phyloP scores from a whole-genome alignment of 2,113 vertebrate genomes.

The Acanthisitta chloris region DNA sequence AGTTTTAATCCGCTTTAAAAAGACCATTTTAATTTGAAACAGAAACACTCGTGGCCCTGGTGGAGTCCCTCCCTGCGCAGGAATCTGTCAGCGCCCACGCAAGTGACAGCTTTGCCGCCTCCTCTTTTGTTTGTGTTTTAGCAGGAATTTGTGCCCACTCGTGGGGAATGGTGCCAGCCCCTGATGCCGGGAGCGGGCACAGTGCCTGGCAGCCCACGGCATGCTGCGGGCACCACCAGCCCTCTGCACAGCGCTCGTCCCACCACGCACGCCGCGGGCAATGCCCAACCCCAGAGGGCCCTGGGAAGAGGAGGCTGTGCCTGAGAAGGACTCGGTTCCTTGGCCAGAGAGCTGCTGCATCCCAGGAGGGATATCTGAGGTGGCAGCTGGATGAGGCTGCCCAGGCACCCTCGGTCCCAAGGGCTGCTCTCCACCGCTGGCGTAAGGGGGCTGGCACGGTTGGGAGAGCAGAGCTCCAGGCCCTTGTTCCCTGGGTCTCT shows the following conservation, averaged over 20 bases:
- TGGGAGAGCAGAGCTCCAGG: neutral
- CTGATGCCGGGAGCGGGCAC: neutral
- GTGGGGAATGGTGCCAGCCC: neutral
- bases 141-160: neutral
- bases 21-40: slow-evolving; percentile 18
- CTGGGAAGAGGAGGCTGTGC: neutral
- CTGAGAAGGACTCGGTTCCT: accelerated
- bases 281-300: accelerated
- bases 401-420: accelerated
- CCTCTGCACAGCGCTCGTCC: neutral
- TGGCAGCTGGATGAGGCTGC: neutral
- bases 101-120: neutral
- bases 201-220: neutral
- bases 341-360: neutral
- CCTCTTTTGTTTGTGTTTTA: slow-evolving; percentile 31
- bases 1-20: slow-evolving; percentile 34
- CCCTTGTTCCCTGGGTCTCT: too few species aligned
- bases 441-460: neutral
- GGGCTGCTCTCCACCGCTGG: neutral
- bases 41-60: neutral
- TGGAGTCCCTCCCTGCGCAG: neutral
- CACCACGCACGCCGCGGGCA: accelerated
- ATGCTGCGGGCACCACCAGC: neutral
- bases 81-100: neutral
- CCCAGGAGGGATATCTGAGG: accelerated